phyloP scores from a whole-genome alignment of 2,113 vertebrate species.

The Mungos mungo region DNA sequence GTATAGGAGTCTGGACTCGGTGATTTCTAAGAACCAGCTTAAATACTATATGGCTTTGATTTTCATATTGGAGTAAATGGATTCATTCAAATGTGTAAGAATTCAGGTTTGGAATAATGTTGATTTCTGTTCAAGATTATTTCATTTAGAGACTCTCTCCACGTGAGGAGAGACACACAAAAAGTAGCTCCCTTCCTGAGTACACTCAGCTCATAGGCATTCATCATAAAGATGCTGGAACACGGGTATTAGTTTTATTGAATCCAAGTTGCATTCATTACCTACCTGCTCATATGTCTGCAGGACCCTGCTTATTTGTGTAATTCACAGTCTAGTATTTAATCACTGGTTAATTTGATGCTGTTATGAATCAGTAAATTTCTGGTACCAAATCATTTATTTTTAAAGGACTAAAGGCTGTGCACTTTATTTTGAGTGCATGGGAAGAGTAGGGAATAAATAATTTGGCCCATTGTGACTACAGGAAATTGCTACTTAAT shows the following conservation, averaged over 20 bases:
- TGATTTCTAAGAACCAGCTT: not conserved
- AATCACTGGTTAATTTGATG: conserved; percentile 49
- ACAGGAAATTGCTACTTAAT: conserved; percentile 12
- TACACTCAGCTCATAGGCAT: not conserved
- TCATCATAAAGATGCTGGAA: not conserved
- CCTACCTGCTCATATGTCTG: not conserved
- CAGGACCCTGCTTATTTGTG: not conserved
- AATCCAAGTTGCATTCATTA: not conserved
- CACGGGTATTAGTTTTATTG: not conserved
- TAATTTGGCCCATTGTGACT: not conserved
- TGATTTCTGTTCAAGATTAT: not conserved
- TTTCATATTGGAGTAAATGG: not conserved
- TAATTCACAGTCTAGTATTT: not conserved
- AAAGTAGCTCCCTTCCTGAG: not conserved
- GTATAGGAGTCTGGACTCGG: not conserved
- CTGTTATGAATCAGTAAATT: not conserved
- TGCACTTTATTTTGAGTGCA: conserved; percentile 25
- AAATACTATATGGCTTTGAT: not conserved
- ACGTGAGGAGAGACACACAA: not conserved
- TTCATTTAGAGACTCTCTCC: not conserved
- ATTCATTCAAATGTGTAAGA: not conserved
- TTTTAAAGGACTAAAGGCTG: conserved; percentile 15
- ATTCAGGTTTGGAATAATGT: conserved; percentile 2
- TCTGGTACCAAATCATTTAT: not conserved
- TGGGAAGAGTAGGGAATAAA: not conserved